A percentile compares a stretch with the other conserved stretches of the same genome.
These are phyloP conservation scores for Leptopilina myrica DNA, from an alignment of 2,888 invertebrate species.

Conservation along the genomic window DNA sequence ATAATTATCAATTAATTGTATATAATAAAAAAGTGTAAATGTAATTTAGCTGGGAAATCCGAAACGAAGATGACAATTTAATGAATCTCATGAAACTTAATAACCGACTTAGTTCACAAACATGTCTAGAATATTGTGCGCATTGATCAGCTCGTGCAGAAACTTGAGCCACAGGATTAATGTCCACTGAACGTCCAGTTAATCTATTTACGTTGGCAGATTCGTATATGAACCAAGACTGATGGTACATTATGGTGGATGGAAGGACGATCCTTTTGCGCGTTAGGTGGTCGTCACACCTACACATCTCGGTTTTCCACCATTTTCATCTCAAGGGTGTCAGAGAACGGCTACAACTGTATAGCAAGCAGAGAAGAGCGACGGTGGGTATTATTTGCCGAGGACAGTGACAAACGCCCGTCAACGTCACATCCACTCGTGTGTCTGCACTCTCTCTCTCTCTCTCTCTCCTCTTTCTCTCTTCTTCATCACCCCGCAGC, in stretches of 20 bases:
- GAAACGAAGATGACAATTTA: conserved; percentile 19
- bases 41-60: conserved; percentile 13
- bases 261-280: conserved; percentile 36
- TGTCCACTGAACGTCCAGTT: conserved; percentile 40
- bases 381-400: conserved; percentile 74
- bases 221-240: conserved; percentile 40
- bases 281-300: conserved; percentile 40
- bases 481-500: conserved; percentile 40
- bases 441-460: conserved; percentile 54
- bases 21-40: not conserved
- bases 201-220: conserved; percentile 39
- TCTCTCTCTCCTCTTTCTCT: conserved; percentile 34
- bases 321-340: conserved; percentile 35
- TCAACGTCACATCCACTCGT: conserved; percentile 73
- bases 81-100: conserved; percentile 23
- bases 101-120: conserved; percentile 16
- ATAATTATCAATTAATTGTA: not conserved
- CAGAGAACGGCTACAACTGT: conserved; percentile 26
- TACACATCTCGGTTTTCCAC: conserved; percentile 39
- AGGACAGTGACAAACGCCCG: conserved; percentile 76
- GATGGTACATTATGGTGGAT: conserved; percentile 36
- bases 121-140: conserved; percentile 21
- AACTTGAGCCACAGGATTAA: conserved; percentile 35
- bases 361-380: conserved; percentile 46
- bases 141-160: conserved; percentile 34